These are phyloP conservation scores for Batillaria attramentaria DNA, from an alignment of 1,140 invertebrate species.

Conservation along the genomic window DNA sequence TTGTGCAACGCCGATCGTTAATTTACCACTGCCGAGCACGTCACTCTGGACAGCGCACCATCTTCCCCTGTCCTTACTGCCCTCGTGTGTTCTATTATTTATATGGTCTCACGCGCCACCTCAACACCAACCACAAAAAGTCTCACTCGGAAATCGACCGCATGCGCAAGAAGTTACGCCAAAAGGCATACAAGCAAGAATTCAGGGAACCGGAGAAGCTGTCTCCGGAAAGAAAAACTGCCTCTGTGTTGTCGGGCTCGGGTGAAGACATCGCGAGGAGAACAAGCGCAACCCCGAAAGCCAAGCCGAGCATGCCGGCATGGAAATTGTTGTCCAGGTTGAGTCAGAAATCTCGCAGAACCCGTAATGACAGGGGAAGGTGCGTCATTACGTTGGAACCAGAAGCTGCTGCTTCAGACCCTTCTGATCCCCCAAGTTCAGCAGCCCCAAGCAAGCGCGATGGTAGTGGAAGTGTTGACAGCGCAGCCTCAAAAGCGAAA, in stretches of 20 bases:
- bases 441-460: no score
- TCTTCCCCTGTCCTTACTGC: conserved; percentile 70
- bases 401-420: no score
- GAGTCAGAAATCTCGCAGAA: no score
- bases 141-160: conserved; percentile 61
- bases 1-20: conserved; percentile 61
- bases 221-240: background rate
- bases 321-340: no score
- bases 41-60: conserved; percentile 59
- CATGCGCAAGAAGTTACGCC: conserved; percentile 56
- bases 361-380: no score
- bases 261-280: background rate
- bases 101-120: conserved; percentile 65
- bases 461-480: no score
- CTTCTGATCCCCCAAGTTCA: no score
- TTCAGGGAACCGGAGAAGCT: no score
- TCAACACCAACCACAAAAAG: conserved; percentile 67
- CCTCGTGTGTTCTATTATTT: conserved; percentile 65
- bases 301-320: no score
- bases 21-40: conserved; percentile 64
- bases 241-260: background rate
- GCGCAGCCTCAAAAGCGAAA: no score
- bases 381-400: no score
- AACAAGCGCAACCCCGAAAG: background rate
- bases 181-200: conserved; percentile 35